Base-by-base conservation (phyloP, 2,797 vertebrate species). In the Ctenopoma kingsleyae region DNA sequence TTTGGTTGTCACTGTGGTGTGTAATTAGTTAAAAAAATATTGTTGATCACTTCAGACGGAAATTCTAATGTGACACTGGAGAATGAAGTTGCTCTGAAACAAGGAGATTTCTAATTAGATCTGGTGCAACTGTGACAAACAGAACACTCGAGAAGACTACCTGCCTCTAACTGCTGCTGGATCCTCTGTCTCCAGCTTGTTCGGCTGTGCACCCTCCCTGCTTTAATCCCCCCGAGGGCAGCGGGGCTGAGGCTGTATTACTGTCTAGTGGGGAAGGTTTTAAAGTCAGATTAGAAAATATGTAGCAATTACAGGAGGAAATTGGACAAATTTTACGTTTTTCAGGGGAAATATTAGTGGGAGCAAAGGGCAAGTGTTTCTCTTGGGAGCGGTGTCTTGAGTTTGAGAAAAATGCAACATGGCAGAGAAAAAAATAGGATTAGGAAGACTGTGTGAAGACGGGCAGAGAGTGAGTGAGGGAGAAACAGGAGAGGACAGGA, bases 221-320 rank as follows among this genome's bases (percentile, higher is more conserved):
- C 7, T 68, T 73, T 84, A 82, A 86, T 82, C 74, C 79, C 65
- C 38, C 50, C 22, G 9, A 61, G 60, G 67, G 32, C 65, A 41
- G 56, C 53, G 2, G 44, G 43, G 60, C 68, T 64, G 72, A 67
- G 19, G 44, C 67, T 36, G 67, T 51, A 80, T 83, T 87, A 85
- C 52, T 38, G 50, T 82, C 49, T 2, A 64, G 41, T 27, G 11
- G 43, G 22, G 32, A 61, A 17, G 75, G 76, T 74, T 81, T 90
- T 80, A 78, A 63, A 76, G 81, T 83, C 80, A 80, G 78, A 89
- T 89, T 80, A 84, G 49, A 74, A 71, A 73, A 78, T 36, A 66
- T 68, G 46, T 17, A 53, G 69, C 69, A 82, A 81, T 83, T 76
- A 73, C 41, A 43, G 3, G 9, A 54, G 44, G 49, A 79, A 70